These are phyloP conservation scores for Alviniconcha strummeri DNA, from an alignment of 2,888 invertebrate species.

Conservation along the genomic window DNA sequence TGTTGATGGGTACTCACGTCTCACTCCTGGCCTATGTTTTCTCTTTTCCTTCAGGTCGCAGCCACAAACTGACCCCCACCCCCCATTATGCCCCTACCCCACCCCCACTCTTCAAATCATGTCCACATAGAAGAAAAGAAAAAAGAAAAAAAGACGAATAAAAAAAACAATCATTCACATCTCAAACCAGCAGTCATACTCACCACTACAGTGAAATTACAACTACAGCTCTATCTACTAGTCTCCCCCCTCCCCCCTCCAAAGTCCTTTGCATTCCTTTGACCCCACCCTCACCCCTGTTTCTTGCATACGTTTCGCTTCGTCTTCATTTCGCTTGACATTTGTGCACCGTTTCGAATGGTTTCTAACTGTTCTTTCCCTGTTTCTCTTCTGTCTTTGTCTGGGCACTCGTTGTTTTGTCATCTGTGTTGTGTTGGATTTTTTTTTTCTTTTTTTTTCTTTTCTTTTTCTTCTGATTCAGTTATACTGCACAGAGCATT, in stretches of 20 bases:
- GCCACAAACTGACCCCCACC: conserved; percentile 12
- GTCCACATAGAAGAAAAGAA: too few species aligned
- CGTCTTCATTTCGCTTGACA: too few species aligned
- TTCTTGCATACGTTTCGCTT: too few species aligned
- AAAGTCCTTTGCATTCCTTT: not conserved
- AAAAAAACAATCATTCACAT: too few species aligned
- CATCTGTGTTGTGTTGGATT: not conserved
- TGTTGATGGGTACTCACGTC: too few species aligned
- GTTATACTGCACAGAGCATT: too few species aligned
- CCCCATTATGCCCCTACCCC: not conserved
- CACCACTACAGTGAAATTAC: too few species aligned
- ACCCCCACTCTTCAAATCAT: not conserved
- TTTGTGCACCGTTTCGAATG: too few species aligned
- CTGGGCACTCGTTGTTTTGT: not conserved
- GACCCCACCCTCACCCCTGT: not conserved
- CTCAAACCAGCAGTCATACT: too few species aligned
- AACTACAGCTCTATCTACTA: too few species aligned
- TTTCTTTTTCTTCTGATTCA: not conserved
- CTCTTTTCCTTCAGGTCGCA: conserved; percentile 19
- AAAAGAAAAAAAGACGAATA: too few species aligned
- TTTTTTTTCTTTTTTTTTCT: not conserved
- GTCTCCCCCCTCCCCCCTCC: not conserved
- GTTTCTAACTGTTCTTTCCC: not conserved
- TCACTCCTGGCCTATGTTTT: not conserved
- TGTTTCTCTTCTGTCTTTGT: not conserved